Conservation (phyloP, 2,888 invertebrate genomes). For the Dolichomitus sp. region DNA sequence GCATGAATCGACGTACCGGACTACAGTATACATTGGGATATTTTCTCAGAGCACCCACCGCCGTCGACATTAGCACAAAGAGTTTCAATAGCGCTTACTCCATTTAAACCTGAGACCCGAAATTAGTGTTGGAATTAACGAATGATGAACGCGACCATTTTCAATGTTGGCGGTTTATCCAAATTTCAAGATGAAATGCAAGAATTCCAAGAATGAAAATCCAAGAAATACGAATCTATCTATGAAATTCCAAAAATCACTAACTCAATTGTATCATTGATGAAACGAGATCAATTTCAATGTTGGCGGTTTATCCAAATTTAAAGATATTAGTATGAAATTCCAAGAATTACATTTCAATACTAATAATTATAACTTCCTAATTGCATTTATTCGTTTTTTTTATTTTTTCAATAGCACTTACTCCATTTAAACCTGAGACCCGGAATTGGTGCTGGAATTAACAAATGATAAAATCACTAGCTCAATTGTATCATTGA, state of each 20-base stretch:
- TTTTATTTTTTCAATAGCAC: too few relatives aligned
- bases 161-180: not conserved
- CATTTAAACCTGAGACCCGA: conserved; percentile 45
- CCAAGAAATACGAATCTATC: too few relatives aligned
- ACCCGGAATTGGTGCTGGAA: too few relatives aligned
- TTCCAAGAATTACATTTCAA: not conserved
- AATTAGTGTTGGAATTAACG: too few relatives aligned
- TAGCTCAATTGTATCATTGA: not conserved
- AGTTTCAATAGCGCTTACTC: conserved; percentile 7
- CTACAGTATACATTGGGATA: conserved; percentile 61
- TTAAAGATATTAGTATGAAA: not conserved
- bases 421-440: too few relatives aligned
- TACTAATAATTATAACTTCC: too few relatives aligned
- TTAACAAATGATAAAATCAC: too few relatives aligned
- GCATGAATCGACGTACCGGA: conserved; percentile 54
- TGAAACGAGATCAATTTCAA: not conserved
- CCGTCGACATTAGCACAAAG: conserved; percentile 7
- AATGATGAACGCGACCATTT: not conserved
- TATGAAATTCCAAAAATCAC: too few relatives aligned
- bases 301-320: not conserved
- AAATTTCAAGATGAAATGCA: not conserved
- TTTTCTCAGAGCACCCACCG: conserved; percentile 57
- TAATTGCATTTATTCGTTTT: too few relatives aligned
- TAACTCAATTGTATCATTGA: not conserved
- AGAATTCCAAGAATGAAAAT: too few relatives aligned